Evolutionary conservation across 2,797 vertebrate species (phyloP).

Genomic region (Pteropus rufus): DNA sequence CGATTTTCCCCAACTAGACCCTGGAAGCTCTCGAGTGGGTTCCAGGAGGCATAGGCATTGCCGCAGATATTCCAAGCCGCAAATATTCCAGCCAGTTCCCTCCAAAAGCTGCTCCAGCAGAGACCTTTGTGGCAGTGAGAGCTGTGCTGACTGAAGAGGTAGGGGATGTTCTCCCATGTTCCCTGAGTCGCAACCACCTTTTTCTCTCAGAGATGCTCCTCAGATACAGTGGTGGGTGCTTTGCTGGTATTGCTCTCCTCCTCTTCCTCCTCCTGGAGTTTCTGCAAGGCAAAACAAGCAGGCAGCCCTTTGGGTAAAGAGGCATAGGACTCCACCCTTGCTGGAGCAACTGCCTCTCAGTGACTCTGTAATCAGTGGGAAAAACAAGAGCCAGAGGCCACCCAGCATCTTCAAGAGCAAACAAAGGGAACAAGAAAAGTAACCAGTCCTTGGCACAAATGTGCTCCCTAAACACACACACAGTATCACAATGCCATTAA

Average conservation of each 20-base stretch:
- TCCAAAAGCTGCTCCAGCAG: background rate
- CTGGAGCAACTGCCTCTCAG: background rate
- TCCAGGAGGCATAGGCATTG: background rate
- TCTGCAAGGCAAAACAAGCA: constrained; percentile 56
- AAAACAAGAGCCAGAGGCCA: background rate
- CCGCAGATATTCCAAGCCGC: background rate
- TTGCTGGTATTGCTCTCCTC: constrained; percentile 27
- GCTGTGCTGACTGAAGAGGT: background rate
- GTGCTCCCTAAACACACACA: background rate
- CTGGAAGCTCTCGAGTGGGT: background rate
- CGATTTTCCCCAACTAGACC: background rate
- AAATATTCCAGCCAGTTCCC: background rate
- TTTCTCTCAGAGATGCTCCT: constrained; percentile 54
- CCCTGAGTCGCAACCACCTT: background rate
- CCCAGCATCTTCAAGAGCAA: background rate
- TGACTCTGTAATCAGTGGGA: background rate
- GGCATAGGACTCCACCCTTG: background rate
- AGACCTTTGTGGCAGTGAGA: background rate
- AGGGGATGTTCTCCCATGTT: background rate
- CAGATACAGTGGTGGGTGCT: background rate
- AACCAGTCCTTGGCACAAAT: background rate
- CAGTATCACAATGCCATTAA: background rate
- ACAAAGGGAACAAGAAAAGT: background rate
- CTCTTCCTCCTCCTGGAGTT: constrained; percentile 38
- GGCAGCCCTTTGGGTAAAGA: background rate